Base-by-base conservation (phyloP, 2,888 invertebrate genomes). In the Melanchra persicariae region DNA sequence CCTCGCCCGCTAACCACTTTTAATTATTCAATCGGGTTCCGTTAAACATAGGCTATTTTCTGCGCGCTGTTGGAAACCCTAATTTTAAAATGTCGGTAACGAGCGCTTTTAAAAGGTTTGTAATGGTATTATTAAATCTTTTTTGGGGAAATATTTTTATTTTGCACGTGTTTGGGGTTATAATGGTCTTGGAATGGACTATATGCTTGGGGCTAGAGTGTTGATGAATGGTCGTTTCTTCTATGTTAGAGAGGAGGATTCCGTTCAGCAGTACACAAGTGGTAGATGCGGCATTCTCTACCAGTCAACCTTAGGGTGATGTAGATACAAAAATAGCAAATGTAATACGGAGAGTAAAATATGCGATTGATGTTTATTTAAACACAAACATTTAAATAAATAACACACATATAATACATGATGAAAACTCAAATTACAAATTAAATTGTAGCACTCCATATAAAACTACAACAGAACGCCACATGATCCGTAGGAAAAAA, bases 1-100 rank as follows among this genome's bases (percentile, higher is more conserved):
- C 79, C 65, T 74, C 76, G 51, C 71, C 66, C 78, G 70, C 80
- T 51, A 70, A 85, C 85, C 79, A 78, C 61, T 77, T 79, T 88
- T 87, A 87, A 88, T 88, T 88, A 89, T 87, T 88, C 82, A 87
- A 64, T 76, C 61, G 77, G 77, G 77, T 76, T 76, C 63, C 77
- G 70, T 84, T 82, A 83, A 87, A 87, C 79, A 71, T 65, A 49
- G 65, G 72, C 79, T 83, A 77, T 86, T 82, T 87, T 85, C 70
- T 58, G 55, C 51, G 58, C 49, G 51, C 54, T 43, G 57, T 54
- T 58, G 77, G 81, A 81, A 75, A 72, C 71, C 65, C 73, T 77
- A 77, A 84, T 84, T 83, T 75, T 77, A 77, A 73, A 73, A 81
- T 69, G 73, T 51, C 45, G 69, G 70, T 62, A 70, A 74, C 64